Evolutionary conservation across 2,888 invertebrate genomes (phyloP), one percentile per base, ranked within the genome.

Genomic region (Mythimna vitellina): DNA sequence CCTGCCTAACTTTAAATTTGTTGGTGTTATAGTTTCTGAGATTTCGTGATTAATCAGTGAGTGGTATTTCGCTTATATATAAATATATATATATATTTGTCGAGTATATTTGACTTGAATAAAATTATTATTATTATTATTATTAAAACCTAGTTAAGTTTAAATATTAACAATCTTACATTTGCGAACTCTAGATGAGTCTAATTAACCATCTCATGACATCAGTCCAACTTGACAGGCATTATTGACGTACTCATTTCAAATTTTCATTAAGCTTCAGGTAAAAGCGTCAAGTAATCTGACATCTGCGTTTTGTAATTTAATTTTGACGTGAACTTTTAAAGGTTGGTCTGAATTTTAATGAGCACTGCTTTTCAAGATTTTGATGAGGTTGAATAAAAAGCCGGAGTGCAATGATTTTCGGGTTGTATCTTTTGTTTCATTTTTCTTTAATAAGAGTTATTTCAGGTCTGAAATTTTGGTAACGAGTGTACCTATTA

Each of bases 341-440:
- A 42, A 64, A 78, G 42, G 38, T 71, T 8, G 9, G 32, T 20
- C 51, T 51, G 29, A 29, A 53, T 65, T 78, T 56, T 63, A 76
- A 76, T 51, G 64, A 65, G 78, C 32, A 6, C 17, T 9, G 51
- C 22, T 22, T 49, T 70, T 71, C 64, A 65, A 71, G 56, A 35
- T 56, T 56, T 46, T 78, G 22, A 61, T 61, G 56, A 78, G 64
- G 51, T 35, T 35, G n/a, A 60, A 65, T 51, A 56, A 35, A 78
- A 78, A 29, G 38, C 51, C 58, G 7, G 29, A n/a, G 20, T 46
- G 51, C 42, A 63, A 22, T 46, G 20, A 58, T 58, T 70, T 74
- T 58, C 29, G 22, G 58, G 17, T 51, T 38, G 29, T 46, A 0
- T 22, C 22, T 68, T 73, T 76, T 74, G 58, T 66, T 66, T 29